A percentile compares a stretch with the other conserved stretches of the same genome.
Evolutionary conservation across 2,797 vertebrate species (phyloP).

Genomic region (Coluber constrictor): DNA sequence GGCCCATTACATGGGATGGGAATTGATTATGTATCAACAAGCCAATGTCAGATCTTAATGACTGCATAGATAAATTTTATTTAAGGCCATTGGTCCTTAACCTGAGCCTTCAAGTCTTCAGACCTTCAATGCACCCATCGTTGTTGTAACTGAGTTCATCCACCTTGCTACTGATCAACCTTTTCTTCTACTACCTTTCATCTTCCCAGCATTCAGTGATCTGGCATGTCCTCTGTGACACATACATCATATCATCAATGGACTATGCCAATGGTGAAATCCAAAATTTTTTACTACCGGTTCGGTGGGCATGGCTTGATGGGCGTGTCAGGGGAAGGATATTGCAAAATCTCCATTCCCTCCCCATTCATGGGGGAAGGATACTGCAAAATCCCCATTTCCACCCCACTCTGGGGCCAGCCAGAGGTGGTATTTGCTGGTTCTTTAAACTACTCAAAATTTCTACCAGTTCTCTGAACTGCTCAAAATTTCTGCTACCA

Average conservation of each 20-base stretch:
- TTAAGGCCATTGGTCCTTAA: neutral
- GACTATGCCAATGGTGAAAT: neutral
- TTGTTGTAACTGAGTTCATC: neutral
- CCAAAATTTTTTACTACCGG: no score
- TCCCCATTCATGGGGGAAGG: no score
- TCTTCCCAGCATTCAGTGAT: neutral
- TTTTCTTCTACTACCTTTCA: neutral
- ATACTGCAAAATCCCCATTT: no score
- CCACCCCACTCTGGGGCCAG: no score
- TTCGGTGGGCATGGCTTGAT: no score
- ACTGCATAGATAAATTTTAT: neutral
- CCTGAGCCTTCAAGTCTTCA: neutral
- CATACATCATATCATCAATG: neutral
- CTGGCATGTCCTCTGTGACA: no score
- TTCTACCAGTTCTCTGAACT: no score
- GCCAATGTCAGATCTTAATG: neutral
- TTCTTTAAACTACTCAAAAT: no score
- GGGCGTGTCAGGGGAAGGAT: no score
- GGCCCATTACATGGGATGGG: neutral
- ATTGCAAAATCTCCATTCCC: no score
- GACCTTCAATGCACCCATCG: neutral
- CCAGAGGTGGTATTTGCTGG: no score
- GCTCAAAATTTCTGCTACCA: no score
- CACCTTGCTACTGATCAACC: neutral
- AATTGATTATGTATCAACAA: neutral